Percentiles rank a stretch among this genome's conserved stretches.
Conservation (phyloP, 1,140 invertebrate species). For the Onthophagus taurus region DNA sequence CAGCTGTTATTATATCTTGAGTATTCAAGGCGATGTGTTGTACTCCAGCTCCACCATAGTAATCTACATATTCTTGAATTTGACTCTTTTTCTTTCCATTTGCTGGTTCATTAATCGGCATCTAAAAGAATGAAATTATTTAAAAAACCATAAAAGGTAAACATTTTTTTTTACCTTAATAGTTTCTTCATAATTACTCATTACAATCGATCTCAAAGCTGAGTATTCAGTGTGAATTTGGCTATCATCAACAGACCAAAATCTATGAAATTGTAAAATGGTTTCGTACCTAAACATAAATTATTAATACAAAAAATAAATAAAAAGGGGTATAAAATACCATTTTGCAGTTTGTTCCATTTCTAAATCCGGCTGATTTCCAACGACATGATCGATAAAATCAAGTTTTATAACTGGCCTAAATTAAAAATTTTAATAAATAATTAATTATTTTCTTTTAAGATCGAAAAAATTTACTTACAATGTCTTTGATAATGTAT, state of each 20-base stretch:
- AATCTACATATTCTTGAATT: slow-evolving; percentile 98
- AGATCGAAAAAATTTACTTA: slow-evolving; percentile 52
- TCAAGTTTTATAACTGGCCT: slow-evolving; percentile 69
- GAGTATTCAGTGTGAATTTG: slow-evolving; percentile 96
- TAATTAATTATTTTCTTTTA: too few species aligned
- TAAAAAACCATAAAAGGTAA: neutral
- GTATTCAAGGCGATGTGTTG: slow-evolving; percentile 98
- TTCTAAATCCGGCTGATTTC: slow-evolving; percentile 86
- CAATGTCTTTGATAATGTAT: slow-evolving; percentile 55
- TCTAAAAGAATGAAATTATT: too few species aligned
- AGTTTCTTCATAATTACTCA: slow-evolving; percentile 96
- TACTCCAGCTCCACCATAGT: slow-evolving; percentile 94
- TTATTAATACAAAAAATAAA: too few species aligned
- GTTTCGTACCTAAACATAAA: too few species aligned
- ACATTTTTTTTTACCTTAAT: slow-evolving; percentile 58
- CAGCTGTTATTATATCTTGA: slow-evolving; percentile 78
- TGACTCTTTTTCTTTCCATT: slow-evolving; percentile 93
- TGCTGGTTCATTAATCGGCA: slow-evolving; percentile 98
- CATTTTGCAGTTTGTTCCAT: slow-evolving; percentile 87
- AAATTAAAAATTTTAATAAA: slow-evolving; percentile 17
- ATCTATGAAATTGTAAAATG: slow-evolving; percentile 90
- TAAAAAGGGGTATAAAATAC: too few species aligned
- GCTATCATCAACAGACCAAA: slow-evolving; percentile 97
- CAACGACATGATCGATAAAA: slow-evolving; percentile 95
- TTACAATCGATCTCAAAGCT: slow-evolving; percentile 89